A percentile compares a stretch with the other conserved stretches of the same genome.
Conservation (phyloP, 2,888 invertebrate species). For the Megaustenia siamemsis region DNA sequence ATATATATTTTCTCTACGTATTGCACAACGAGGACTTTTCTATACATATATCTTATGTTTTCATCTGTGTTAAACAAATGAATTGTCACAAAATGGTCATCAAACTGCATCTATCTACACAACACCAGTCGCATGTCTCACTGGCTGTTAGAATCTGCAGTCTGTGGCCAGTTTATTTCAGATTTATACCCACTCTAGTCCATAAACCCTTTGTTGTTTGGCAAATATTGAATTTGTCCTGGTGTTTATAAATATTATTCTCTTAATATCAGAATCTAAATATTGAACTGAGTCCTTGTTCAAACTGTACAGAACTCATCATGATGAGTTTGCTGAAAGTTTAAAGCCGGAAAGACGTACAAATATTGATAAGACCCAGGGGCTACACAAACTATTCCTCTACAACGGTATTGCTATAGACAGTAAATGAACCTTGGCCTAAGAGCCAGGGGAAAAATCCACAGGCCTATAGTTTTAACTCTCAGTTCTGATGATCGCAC, state of each 20-base stretch:
- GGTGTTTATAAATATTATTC: slow-evolving; percentile 61
- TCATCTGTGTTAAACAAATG: too few species aligned
- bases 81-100: neutral
- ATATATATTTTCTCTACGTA: too few species aligned
- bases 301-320: slow-evolving; percentile 46
- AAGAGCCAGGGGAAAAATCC: neutral
- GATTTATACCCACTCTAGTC: slow-evolving; percentile 51
- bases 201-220: slow-evolving; percentile 53
- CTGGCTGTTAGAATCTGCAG: slow-evolving; percentile 1
- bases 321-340: slow-evolving; percentile 54
- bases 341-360: slow-evolving; percentile 55
- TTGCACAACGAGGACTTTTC: too few species aligned
- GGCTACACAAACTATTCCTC: slow-evolving; percentile 12
- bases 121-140: neutral
- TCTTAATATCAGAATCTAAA: slow-evolving; percentile 60
- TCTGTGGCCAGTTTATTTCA: slow-evolving; percentile 27
- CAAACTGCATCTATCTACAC: neutral
- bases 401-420: slow-evolving; percentile 34
- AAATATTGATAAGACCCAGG: slow-evolving; percentile 56
- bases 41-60: too few species aligned
- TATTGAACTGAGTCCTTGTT: slow-evolving; percentile 56
- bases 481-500: slow-evolving; percentile 46
- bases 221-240: slow-evolving; percentile 59
- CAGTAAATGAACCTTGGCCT: slow-evolving; percentile 21
- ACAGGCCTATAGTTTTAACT: slow-evolving; percentile 45